Evolutionary conservation across 2,888 invertebrate species (phyloP).

Genomic region (Gnatocerus cornutus): DNA sequence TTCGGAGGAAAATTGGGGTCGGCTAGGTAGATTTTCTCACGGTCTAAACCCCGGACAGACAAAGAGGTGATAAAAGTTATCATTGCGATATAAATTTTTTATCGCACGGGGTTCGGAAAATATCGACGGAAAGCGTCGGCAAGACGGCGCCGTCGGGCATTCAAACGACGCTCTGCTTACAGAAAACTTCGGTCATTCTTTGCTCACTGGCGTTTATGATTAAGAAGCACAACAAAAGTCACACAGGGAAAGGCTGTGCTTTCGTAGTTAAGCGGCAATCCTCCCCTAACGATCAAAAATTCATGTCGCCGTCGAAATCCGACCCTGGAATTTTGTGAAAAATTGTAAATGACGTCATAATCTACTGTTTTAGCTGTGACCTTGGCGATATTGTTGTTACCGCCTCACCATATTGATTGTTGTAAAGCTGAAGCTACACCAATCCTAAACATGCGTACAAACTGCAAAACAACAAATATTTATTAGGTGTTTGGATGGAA

Average conservation of each 20-base stretch:
- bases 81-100: conserved; percentile 38
- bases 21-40: too few relatives aligned
- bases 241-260: too few relatives aligned
- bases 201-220: conserved; percentile 2
- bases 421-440: conserved; percentile 13
- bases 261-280: too few relatives aligned
- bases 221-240: too few relatives aligned
- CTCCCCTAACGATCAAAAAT: too few relatives aligned
- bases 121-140: conserved; percentile 32
- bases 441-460: conserved; percentile 22
- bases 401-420: conserved; percentile 26
- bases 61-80: conserved; percentile 33
- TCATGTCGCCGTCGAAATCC: too few relatives aligned
- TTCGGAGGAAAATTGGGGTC: too few relatives aligned
- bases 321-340: too few relatives aligned
- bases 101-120: conserved; percentile 12
- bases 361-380: too few relatives aligned
- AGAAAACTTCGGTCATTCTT: conserved; percentile 18
- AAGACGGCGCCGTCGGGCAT: conserved; percentile 29
- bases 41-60: neutral
- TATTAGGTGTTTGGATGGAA: too few relatives aligned
- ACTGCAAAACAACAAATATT: conserved; percentile 8
- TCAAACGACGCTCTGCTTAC: conserved; percentile 23
- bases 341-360: too few relatives aligned
- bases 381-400: too few relatives aligned